A percentile compares a stretch with the other conserved stretches of the same genome.
These are phyloP conservation scores for Cyprinodon brontotheroides DNA, from an alignment of 2,113 vertebrate genomes.

Conservation along the genomic window DNA sequence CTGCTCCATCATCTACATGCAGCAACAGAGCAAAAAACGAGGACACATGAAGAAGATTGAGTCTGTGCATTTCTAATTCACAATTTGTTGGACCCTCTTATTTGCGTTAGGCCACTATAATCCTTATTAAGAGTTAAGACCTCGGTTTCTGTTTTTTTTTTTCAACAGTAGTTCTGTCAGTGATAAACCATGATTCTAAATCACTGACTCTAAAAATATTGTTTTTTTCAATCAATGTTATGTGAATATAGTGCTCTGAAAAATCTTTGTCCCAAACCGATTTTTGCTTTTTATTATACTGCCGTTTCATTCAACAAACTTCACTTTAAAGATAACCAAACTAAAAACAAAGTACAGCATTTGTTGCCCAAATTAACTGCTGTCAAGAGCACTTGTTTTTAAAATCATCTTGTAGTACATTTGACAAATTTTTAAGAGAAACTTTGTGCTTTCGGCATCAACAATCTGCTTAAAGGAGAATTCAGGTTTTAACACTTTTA, in stretches of 20 bases:
- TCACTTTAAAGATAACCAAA: background rate
- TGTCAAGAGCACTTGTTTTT: background rate
- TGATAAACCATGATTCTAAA: background rate
- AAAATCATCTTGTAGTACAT: background rate
- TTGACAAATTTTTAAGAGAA: background rate
- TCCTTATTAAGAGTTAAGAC: background rate
- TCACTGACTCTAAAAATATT: background rate
- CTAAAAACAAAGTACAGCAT: background rate
- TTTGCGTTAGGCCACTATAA: slow-evolving; percentile 5
- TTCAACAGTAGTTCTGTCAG: background rate
- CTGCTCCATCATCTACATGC: slow-evolving; percentile 48
- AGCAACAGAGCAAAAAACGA: slow-evolving; percentile 24
- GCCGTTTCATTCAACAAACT: too few species aligned
- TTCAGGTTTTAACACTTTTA: too few species aligned
- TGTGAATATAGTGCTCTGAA: background rate
- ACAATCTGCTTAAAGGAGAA: background rate
- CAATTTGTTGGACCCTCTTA: slow-evolving; percentile 15
- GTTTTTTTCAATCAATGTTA: background rate
- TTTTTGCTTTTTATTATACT: background rate
- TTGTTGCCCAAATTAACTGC: too few species aligned
- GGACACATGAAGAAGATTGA: slow-evolving; percentile 11
- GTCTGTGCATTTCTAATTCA: slow-evolving; percentile 32
- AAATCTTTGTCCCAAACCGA: background rate
- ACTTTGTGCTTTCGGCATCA: background rate
- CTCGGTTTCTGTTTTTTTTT: slow-evolving; percentile 1